A percentile compares a stretch with the other conserved stretches of the same genome.
Conservation (phyloP, 1,140 invertebrate species). For the Drosophila ohnishii region DNA sequence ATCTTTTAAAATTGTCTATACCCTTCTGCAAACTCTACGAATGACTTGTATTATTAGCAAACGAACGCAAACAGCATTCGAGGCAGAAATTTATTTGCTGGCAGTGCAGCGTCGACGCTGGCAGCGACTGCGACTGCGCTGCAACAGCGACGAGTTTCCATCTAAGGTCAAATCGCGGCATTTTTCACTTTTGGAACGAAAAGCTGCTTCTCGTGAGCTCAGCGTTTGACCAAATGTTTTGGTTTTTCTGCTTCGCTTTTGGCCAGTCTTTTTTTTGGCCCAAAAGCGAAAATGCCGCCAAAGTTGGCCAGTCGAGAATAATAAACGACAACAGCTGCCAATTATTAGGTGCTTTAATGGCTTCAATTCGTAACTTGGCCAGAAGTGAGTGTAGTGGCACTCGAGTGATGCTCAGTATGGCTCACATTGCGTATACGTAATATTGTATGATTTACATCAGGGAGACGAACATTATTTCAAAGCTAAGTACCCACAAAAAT, state of each 20-base stretch:
- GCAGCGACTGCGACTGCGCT: conserved; percentile 29
- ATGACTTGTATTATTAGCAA: conserved; percentile 44
- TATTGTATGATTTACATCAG: not conserved
- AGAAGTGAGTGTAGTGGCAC: conserved; percentile 35
- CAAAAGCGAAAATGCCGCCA: conserved; percentile 41
- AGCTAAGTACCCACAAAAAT: not conserved
- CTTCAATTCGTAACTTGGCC: conserved; percentile 20
- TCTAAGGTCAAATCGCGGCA: conserved; percentile 75
- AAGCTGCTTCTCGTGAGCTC: conserved; percentile 71
- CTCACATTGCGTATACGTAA: conserved; percentile 49
- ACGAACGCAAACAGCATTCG: conserved; percentile 55
- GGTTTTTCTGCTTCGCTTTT: conserved; percentile 40
- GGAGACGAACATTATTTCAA: not conserved
- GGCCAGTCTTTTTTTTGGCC: conserved; percentile 10
- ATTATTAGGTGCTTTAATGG: conserved; percentile 58
- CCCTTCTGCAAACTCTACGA: conserved; percentile 2
- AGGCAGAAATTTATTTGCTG: conserved; percentile 68
- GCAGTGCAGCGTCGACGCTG: conserved; percentile 24
- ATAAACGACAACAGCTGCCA: conserved; percentile 61
- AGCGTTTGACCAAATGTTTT: conserved; percentile 60
- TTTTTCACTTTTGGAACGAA: conserved; percentile 71
- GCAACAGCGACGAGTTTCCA: conserved; percentile 71
- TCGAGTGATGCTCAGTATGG: conserved; percentile 2
- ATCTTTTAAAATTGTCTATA: not conserved
- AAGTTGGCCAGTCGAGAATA: conserved; percentile 29